phyloP scores from a whole-genome alignment of 2,797 vertebrate genomes.

The Schizothorax lantsangensis region DNA sequence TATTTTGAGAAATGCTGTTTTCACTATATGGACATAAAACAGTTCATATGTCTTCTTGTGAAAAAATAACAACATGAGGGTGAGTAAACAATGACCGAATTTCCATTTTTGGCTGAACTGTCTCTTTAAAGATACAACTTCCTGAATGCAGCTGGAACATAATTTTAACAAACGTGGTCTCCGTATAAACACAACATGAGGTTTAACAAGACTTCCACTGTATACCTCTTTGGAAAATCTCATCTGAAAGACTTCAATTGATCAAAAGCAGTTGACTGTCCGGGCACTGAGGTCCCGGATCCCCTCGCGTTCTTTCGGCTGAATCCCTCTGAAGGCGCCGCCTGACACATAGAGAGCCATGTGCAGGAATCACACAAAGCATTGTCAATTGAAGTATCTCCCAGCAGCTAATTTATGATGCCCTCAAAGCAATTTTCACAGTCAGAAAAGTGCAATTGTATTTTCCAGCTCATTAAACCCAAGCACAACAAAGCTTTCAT shows the following conservation, averaged over 20 bases:
- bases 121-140: slow-evolving; percentile 13
- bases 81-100: neutral
- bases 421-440: slow-evolving; percentile 87
- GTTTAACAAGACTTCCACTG: slow-evolving; percentile 39
- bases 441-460: slow-evolving; percentile 85
- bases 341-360: slow-evolving; percentile 70
- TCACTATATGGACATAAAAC: neutral
- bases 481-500: slow-evolving; percentile 84
- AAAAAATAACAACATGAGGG: neutral
- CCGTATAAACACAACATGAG: slow-evolving; percentile 19
- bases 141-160: slow-evolving; percentile 5
- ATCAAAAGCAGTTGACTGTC: slow-evolving; percentile 64
- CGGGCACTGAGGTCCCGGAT: slow-evolving; percentile 58
- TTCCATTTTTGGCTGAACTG: neutral
- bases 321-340: slow-evolving; percentile 61
- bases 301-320: slow-evolving; percentile 59
- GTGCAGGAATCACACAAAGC: slow-evolving; percentile 78
- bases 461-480: slow-evolving; percentile 90
- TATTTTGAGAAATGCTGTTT: neutral
- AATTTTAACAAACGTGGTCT: neutral
- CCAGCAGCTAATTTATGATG: slow-evolving; percentile 85
- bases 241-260: slow-evolving; percentile 57
- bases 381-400: slow-evolving; percentile 82
- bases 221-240: slow-evolving; percentile 32
- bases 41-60: neutral